A percentile compares a stretch with the other conserved stretches of the same genome.
Conservation (phyloP, 2,797 vertebrate species). For the Morelia viridis region DNA sequence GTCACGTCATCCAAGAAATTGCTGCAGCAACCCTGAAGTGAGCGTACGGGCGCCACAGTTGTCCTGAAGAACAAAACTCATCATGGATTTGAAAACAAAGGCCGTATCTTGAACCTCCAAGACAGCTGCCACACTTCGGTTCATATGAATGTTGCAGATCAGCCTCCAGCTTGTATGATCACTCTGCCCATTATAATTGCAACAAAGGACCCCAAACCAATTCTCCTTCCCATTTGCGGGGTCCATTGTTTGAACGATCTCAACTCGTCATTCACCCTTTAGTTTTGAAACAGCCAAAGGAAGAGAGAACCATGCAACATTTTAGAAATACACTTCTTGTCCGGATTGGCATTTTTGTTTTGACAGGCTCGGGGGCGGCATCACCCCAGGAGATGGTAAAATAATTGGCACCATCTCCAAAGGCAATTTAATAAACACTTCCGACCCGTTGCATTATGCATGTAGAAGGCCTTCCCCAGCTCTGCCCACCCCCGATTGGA, state of each 20-base stretch:
- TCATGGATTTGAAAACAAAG: not conserved
- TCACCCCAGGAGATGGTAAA: not conserved
- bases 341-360: not conserved
- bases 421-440: conserved; percentile 12
- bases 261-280: not conserved
- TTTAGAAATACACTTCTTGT: not conserved
- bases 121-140: not conserved
- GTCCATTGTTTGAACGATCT: not conserved
- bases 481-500: not conserved
- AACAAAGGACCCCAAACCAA: not conserved
- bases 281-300: not conserved
- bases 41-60: not conserved
- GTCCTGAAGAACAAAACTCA: not conserved
- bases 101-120: not conserved
- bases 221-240: not conserved
- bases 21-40: not conserved
- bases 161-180: not conserved
- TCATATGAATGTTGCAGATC: not conserved
- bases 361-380: not conserved
- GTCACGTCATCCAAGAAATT: not conserved
- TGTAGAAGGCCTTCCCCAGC: not conserved
- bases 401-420: not conserved
- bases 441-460: not conserved
- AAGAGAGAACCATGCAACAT: not conserved
- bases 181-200: not conserved